A percentile compares a stretch with the other conserved stretches of the same genome.
These are phyloP conservation scores for Indicator maculatus DNA, from an alignment of 2,113 vertebrate genomes.

Conservation along the genomic window DNA sequence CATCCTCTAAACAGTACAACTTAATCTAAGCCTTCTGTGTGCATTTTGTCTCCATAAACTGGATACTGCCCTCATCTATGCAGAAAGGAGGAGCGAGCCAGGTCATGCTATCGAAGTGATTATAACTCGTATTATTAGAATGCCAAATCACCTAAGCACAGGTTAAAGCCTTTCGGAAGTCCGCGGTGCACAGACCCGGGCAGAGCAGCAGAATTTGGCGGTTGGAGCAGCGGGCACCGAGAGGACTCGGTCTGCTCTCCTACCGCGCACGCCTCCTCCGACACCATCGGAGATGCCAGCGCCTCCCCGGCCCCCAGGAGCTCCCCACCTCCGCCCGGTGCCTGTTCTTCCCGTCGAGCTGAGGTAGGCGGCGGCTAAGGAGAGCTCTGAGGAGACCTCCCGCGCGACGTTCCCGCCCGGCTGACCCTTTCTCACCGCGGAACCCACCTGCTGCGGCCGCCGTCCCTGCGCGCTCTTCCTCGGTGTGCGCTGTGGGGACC, in stretches of 20 bases:
- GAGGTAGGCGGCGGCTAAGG: not conserved
- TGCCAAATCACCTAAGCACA: rapidly evolving
- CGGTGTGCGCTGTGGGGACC: not conserved
- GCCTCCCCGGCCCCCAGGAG: not conserved
- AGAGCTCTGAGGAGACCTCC: not conserved
- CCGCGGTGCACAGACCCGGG: rapidly evolving
- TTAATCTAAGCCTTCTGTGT: rapidly evolving
- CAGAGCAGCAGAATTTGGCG: not conserved
- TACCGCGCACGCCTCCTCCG: not conserved
- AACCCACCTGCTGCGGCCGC: not conserved
- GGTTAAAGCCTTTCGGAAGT: not conserved
- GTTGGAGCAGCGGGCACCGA: no score
- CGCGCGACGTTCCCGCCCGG: not conserved
- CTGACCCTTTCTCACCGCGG: not conserved
- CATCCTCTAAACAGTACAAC: not conserved
- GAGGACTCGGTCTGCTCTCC: not conserved
- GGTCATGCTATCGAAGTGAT: not conserved
- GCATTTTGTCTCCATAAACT: rapidly evolving
- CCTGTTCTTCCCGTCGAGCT: not conserved
- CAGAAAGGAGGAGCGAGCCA: not conserved
- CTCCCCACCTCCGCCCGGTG: not conserved
- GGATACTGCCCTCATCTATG: rapidly evolving
- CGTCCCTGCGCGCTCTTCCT: not conserved
- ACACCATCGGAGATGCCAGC: not conserved
- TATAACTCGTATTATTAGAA: rapidly evolving